Base-by-base conservation (phyloP, 2,113 vertebrate genomes). In the Urocynchramus pylzowi region DNA sequence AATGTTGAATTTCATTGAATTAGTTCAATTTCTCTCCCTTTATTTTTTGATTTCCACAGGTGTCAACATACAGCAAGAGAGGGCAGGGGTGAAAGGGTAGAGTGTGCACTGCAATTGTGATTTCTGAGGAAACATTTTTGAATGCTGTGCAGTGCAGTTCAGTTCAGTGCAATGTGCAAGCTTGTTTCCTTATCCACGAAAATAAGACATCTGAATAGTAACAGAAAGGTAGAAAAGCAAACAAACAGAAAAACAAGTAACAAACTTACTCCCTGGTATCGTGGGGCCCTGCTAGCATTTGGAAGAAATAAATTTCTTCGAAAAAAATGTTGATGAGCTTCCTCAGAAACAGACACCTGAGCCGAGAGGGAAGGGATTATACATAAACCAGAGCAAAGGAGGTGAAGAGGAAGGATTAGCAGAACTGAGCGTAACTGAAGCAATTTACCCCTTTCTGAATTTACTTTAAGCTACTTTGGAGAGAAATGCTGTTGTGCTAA, bases 51-150 rank as follows among this genome's bases (percentile, higher is more conserved):
- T 76, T 82, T 73, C 75, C 30, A 24, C 10, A 52, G 9, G 23
- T 3, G 14, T 68, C 87, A 11, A 12, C 0, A 0, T 52, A 45
- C 4, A 60, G 7, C 13, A 68, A 7, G n/a, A 70, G 12, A 28
- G 18, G 27, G 5, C 8, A 68, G 49, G 5, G 23, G 14, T 76
- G 21, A 75, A 87, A 70, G 7, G 13, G 13, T n/a, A 74, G 33
- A 57, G 1, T 0, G 0, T 63, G 13, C 6, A 35, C 16, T 63
- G 22, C 12, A 76, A 8, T 61, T 12, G 1, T 53, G 2, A 53
- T 4, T 67, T 87, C 61, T 60, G 37, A 71, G 26, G 35, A 49
- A 89, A 64, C 1, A 47, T 44, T 77, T 69, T 63, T 11, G 69
- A 84, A 60, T 42, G 5, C 30, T 73, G 31, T 78, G 15, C 19